Conservation (phyloP, 2,888 invertebrate species). For the Sesia apiformis region DNA sequence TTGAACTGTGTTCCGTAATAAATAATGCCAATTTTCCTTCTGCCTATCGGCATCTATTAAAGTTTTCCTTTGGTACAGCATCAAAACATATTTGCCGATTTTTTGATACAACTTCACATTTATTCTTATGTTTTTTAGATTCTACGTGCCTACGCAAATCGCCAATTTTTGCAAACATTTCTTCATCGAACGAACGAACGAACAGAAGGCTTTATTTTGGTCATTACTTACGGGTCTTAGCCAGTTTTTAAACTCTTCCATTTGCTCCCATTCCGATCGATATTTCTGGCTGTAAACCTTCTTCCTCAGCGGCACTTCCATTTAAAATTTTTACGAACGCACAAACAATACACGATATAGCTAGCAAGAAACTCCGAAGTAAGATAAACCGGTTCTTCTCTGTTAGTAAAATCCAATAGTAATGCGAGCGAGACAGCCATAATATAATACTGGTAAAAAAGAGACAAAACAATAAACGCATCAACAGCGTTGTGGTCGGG, state of each 20-base stretch:
- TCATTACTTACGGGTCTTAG: slow-evolving; percentile 3
- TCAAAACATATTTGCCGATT: neutral
- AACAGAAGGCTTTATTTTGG: slow-evolving; percentile 3
- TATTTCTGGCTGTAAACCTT: neutral
- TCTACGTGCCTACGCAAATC: neutral
- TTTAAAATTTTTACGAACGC: slow-evolving; percentile 2
- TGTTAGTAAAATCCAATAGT: too few relatives aligned
- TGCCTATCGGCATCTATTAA: too few relatives aligned
- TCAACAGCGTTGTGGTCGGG: too few relatives aligned
- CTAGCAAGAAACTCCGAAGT: neutral
- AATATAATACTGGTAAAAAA: too few relatives aligned
- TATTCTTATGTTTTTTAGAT: neutral
- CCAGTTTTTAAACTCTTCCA: slow-evolving; percentile 4
- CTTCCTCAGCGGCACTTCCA: neutral
- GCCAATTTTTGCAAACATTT: slow-evolving; percentile 2
- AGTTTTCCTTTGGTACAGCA: too few relatives aligned
- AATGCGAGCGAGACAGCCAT: too few relatives aligned
- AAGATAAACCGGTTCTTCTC: neutral
- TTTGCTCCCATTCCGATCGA: slow-evolving; percentile 3
- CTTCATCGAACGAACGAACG: neutral
- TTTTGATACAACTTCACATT: too few relatives aligned
- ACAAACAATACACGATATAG: slow-evolving; percentile 22
- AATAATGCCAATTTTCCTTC: too few relatives aligned
- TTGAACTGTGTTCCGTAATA: too few relatives aligned
- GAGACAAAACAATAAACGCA: too few relatives aligned